Base-by-base conservation (phyloP, 2,113 vertebrate genomes). In the Hippolais icterina region DNA sequence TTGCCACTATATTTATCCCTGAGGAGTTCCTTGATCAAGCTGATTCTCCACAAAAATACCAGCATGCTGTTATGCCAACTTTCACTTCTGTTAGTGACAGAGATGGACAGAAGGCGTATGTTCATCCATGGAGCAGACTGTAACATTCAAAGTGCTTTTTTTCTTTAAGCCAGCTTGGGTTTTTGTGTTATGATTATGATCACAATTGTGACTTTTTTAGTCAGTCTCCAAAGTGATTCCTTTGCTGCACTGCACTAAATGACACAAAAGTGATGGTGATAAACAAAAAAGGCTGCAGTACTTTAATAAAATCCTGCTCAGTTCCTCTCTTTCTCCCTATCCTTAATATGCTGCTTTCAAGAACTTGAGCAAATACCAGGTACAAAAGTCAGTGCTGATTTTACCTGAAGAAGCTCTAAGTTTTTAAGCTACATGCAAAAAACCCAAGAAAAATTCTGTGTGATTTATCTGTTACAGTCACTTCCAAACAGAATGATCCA, bases 61-160 rank as follows among this genome's bases (percentile, higher is more conserved):
- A 90, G 82, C 64, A 9, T 11, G 63, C 75, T 81, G 93, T 44
- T 66, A 74, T 28, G 93, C 79, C 91, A 95, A 7, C 82, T 91
- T 64, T 12, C 50, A n/a, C 82, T 96, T 71, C 84, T 91, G 87
- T 21, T 59, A 47, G 70, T 5, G 35, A 72, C 10, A 1, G 85
- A 70, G 93, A 85, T 53, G 95, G 93, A 78, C 78, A 50, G 78
- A 65, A 95, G 79, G 71, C 93, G 44, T 86, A 91, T 91, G 94
- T 19, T 96, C 87, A 54, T 42, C 57, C 47, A 17, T 9, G 46
- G 31, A 61, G 66, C 93, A 93, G 85, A 11, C 66, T 85, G 84
- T 1, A 50, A 25, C 1, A 5, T 59, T 54, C 11, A 31, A 77
- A 93, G 75, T 3, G 12, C 66, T 85, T 81, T 35, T 60, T 9